Base-by-base conservation (phyloP, 1,140 invertebrate genomes). In the Drosophila subobscura region DNA sequence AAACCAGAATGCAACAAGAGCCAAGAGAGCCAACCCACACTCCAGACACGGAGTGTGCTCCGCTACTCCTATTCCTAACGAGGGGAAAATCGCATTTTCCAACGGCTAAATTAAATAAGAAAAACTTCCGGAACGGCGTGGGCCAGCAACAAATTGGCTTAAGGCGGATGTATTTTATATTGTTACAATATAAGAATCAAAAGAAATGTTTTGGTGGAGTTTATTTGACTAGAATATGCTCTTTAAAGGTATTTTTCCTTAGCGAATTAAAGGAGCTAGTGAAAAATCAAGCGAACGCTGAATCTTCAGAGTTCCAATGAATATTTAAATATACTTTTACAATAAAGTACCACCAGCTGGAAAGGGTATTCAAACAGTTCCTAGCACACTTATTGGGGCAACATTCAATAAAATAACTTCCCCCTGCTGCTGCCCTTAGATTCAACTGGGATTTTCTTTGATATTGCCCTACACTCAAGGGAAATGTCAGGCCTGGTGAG, bases 71-170 rank as follows among this genome's bases (percentile, higher is more conserved):
- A 12, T 12, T 27, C 27, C 41, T 23, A 10, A 22, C 46, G 22
- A 23, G 29, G 50, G 16, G 29, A 61, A 85, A 80, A 80, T 71
- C 74, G 72, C 77, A 85, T 80, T 77, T 64, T 57, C 54, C 75
- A 85, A 86, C 73, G 61, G 86, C 54, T 67, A 74, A 85, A 85
- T 77, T 74, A 67, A 86, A 81, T 86, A 10, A 61, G 68, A 45
- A 59, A 67, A 68, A 29, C 65, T 49, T 67, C 5, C 4, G 4
- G 29, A 33, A 45, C 25, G 40, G 23, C 23, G 45, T 7, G 23
- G 41, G 54, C 42, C 44, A 46, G 53, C 52, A 63, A 45, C 33
- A 79, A 84, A 84, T 65, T 70, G 64, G 72, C 67, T 79, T 73
- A 77, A 61, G 29, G 63, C 33, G 45, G 46, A 59, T 56, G 44